Conservation (phyloP, 2,113 vertebrate species). For the Oceanites oceanicus region DNA sequence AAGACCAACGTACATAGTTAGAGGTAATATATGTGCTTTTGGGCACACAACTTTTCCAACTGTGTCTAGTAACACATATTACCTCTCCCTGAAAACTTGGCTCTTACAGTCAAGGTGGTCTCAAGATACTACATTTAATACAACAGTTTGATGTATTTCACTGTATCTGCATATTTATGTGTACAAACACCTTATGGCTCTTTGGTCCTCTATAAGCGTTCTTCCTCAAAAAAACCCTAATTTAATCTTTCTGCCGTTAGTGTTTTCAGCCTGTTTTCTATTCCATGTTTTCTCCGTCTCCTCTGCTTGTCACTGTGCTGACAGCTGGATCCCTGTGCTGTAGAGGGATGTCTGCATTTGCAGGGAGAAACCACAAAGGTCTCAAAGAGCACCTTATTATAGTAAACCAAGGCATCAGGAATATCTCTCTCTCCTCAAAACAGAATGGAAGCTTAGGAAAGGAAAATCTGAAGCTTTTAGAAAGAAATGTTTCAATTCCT, state of each 20-base stretch:
- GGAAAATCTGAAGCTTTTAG: not conserved
- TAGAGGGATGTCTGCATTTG: not conserved
- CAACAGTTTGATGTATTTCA: not conserved
- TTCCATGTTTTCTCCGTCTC: not conserved
- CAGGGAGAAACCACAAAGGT: not conserved
- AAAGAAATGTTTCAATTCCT: not conserved
- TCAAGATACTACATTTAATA: not conserved
- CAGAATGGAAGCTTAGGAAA: not conserved
- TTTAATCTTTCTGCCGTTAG: not conserved
- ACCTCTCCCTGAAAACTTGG: not conserved
- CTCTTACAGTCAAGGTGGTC: not conserved
- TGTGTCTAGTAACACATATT: not conserved
- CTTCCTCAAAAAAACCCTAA: not conserved
- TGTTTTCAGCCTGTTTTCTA: not conserved
- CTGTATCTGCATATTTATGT: not conserved
- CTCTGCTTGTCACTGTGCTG: not conserved
- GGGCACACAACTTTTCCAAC: not conserved
- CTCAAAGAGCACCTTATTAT: not conserved
- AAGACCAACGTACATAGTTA: not conserved
- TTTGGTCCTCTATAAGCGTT: not conserved
- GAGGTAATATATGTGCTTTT: not conserved
- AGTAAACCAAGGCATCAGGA: not conserved
- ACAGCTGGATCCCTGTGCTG: not conserved
- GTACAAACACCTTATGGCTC: not conserved
- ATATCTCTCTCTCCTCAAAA: not conserved